These are phyloP conservation scores for Beroe ovata DNA, from an alignment of 37 sponge, comb jelly and placozoan genomes.

Conservation along the genomic window DNA sequence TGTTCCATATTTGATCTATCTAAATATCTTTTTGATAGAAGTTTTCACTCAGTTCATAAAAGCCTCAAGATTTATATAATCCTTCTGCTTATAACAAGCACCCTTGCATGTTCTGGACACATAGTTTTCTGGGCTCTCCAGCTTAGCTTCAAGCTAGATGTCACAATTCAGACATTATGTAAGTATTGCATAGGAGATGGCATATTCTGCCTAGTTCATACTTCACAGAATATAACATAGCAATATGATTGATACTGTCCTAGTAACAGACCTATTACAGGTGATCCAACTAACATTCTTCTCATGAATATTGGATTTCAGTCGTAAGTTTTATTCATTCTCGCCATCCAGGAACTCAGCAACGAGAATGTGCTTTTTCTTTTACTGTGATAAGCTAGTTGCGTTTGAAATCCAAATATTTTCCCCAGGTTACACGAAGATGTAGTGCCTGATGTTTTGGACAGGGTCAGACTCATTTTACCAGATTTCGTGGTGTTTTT, in stretches of 20 bases:
- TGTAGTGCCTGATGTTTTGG: constrained; percentile 54
- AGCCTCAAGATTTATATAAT: constrained; percentile 15
- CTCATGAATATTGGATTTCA: constrained; percentile 61
- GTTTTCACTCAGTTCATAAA: constrained; percentile 66
- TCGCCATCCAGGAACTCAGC: no score
- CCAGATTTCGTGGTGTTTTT: constrained; percentile 56
- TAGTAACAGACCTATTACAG: background rate
- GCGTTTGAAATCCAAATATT: background rate
- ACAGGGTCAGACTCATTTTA: constrained; percentile 23
- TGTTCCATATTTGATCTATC: no score
- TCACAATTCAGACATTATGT: background rate
- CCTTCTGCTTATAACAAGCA: constrained; percentile 7
- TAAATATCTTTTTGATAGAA: no score
- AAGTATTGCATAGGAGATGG: no score
- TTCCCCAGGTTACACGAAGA: background rate
- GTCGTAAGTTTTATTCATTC: constrained; percentile 43
- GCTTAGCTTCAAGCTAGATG: background rate
- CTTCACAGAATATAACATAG: no score
- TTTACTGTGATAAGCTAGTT: no score
- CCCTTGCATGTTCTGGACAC: constrained; percentile 39
- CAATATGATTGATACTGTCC: no score
- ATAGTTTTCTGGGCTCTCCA: constrained; percentile 28
- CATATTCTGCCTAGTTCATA: no score
- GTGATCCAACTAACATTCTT: constrained; percentile 28
- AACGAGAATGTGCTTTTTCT: no score